Conservation (phyloP, 1,140 invertebrate genomes). For the Papilio glaucus region DNA sequence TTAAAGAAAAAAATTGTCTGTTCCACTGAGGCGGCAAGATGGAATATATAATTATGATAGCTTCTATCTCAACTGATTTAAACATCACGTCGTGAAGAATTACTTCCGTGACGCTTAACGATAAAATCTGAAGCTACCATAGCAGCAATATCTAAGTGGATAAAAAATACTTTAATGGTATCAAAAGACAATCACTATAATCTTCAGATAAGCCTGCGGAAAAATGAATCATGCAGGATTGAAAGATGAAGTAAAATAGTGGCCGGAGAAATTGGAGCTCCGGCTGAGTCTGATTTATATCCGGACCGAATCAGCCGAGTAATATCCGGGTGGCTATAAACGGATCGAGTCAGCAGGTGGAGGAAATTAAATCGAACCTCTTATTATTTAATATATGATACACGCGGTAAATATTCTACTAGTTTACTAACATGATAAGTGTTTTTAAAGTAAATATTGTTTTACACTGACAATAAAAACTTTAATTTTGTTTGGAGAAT, state of each 20-base stretch:
- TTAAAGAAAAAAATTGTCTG: no score
- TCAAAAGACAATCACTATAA: background rate
- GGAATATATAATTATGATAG: no score
- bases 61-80: no score
- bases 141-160: background rate
- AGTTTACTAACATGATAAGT: background rate
- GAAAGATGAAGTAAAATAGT: conserved; percentile 46
- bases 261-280: conserved; percentile 33
- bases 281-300: conserved; percentile 56
- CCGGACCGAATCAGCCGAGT: conserved; percentile 57
- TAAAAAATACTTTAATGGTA: background rate
- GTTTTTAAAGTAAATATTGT: background rate
- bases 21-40: no score
- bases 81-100: no score
- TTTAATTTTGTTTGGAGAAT: no score
- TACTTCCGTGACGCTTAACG: background rate
- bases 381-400: background rate
- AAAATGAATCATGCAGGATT: conserved; percentile 20
- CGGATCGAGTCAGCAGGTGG: conserved; percentile 10
- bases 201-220: background rate
- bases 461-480: no score
- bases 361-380: conserved; percentile 35
- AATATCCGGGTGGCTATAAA: conserved; percentile 51
- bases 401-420: background rate
- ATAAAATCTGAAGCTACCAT: background rate